Evolutionary conservation across 1,140 invertebrate genomes (phyloP).

Genomic region (Gonatopus flavifemur): DNA sequence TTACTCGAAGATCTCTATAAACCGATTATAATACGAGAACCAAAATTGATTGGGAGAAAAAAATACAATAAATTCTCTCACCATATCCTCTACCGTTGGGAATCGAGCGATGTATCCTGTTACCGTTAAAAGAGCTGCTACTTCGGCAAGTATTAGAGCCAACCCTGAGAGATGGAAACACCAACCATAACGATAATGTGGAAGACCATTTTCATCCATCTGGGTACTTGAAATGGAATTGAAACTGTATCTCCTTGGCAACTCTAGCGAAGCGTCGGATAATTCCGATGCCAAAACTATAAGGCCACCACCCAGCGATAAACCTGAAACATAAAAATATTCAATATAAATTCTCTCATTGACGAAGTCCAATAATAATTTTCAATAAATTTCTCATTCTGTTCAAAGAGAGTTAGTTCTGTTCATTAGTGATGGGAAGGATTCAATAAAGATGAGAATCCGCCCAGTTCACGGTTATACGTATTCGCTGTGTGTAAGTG

Average conservation of each 20-base stretch:
- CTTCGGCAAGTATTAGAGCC: constrained; percentile 67
- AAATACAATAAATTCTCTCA: too few relatives aligned
- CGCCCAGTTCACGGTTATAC: too few relatives aligned
- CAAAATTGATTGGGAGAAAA: constrained; percentile 9
- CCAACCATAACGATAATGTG: constrained; percentile 71
- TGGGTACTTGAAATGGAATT: constrained; percentile 47
- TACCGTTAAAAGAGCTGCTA: constrained; percentile 67
- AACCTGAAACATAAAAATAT: constrained; percentile 62
- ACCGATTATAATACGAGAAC: constrained; percentile 7
- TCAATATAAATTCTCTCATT: too few relatives aligned
- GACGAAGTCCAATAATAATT: too few relatives aligned
- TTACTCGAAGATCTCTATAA: too few relatives aligned
- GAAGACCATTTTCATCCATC: constrained; percentile 49
- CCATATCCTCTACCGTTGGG: constrained; percentile 67
- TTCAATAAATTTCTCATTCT: too few relatives aligned
- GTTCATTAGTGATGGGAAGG: too few relatives aligned
- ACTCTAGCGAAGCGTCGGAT: constrained; percentile 63
- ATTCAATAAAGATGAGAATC: too few relatives aligned
- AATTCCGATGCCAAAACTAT: constrained; percentile 67
- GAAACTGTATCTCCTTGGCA: constrained; percentile 49
- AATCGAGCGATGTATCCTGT: constrained; percentile 67
- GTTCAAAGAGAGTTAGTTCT: too few relatives aligned
- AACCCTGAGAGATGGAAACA: constrained; percentile 69
- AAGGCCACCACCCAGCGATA: constrained; percentile 65
- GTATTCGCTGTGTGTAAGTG: too few relatives aligned